A percentile compares a stretch with the other conserved stretches of the same genome.
Conservation (phyloP, 1,140 invertebrate genomes). For the Teleogryllus occipitalis region DNA sequence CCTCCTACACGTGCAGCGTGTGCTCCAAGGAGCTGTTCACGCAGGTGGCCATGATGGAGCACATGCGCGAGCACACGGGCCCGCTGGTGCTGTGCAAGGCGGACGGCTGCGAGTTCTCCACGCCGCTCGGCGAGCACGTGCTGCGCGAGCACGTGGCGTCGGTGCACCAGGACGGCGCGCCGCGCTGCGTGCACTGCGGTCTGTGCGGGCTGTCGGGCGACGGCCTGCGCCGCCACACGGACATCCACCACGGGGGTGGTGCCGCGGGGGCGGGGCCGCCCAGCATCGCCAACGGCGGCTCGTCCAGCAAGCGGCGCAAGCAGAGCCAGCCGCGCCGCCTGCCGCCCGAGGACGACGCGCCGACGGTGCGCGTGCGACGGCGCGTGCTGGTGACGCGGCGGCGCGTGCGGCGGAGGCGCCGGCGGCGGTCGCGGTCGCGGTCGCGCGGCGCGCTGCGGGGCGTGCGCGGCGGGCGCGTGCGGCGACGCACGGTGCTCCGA, state of each 20-base stretch:
- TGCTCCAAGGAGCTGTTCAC: conserved; percentile 36
- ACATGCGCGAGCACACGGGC: conserved; percentile 40
- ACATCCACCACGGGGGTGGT: neutral
- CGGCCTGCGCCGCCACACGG: conserved; percentile 3
- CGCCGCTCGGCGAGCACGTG: conserved; percentile 31
- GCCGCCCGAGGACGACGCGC: conserved; percentile 19
- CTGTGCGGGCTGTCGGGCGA: neutral
- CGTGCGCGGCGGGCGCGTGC: conserved; percentile 38
- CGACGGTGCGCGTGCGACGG: conserved; percentile 23
- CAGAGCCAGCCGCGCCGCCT: neutral
- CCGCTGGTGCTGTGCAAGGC: conserved; percentile 32
- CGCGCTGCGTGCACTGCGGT: conserved; percentile 25
- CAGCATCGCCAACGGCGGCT: neutral
- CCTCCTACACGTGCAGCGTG: conserved; percentile 26
- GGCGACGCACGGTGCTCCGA: conserved; percentile 30
- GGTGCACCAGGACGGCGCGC: conserved; percentile 27
- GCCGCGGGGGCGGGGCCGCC: neutral
- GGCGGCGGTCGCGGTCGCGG: neutral
- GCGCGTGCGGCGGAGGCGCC: conserved; percentile 5
- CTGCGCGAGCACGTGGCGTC: conserved; percentile 34
- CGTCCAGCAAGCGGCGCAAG: conserved; percentile 19
- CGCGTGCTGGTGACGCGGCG: conserved; percentile 18
- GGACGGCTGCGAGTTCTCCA: conserved; percentile 31
- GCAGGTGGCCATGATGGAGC: conserved; percentile 40
- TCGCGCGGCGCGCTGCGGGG: conserved; percentile 29